These are phyloP conservation scores for Euwallacea similis DNA, from an alignment of 1,140 invertebrate genomes.

Conservation along the genomic window DNA sequence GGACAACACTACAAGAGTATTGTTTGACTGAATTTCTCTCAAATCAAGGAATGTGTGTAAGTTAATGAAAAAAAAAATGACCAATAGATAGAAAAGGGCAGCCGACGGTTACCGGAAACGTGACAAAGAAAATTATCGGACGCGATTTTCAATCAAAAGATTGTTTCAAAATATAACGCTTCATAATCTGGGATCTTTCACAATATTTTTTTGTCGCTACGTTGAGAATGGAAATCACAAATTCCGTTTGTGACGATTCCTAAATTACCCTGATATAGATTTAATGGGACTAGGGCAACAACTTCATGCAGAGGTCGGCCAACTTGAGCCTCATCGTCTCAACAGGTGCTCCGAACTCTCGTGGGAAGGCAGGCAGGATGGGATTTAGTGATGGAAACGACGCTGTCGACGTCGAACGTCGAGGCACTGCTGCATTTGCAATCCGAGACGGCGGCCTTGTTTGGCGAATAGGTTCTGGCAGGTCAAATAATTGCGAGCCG, in stretches of 20 bases:
- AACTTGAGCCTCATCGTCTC: conserved; percentile 9
- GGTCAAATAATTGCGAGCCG: conserved; percentile 18
- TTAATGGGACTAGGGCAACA: conserved; percentile 6
- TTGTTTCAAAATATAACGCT: too few relatives aligned
- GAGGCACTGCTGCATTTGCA: conserved; percentile 9
- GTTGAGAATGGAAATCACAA: too few relatives aligned
- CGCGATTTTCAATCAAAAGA: too few relatives aligned
- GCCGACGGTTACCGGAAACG: too few relatives aligned
- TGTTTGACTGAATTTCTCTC: too few relatives aligned
- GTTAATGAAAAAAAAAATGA: too few relatives aligned
- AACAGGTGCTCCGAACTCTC: conserved; percentile 15
- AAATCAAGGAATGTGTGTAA: too few relatives aligned
- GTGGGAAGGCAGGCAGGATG: not conserved
- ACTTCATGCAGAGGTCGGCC: conserved; percentile 1
- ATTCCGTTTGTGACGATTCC: not conserved
- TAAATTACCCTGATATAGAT: not conserved
- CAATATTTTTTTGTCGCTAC: too few relatives aligned
- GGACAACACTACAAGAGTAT: too few relatives aligned
- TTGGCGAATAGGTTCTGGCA: conserved; percentile 22
- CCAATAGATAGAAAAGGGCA: too few relatives aligned
- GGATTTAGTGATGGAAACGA: conserved; percentile 9
- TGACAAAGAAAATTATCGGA: too few relatives aligned
- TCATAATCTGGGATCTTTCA: too few relatives aligned
- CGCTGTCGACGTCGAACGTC: conserved; percentile 13
- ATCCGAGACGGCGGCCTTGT: conserved; percentile 23